These are phyloP conservation scores for Bucco capensis DNA, from an alignment of 2,113 vertebrate genomes.

Conservation along the genomic window DNA sequence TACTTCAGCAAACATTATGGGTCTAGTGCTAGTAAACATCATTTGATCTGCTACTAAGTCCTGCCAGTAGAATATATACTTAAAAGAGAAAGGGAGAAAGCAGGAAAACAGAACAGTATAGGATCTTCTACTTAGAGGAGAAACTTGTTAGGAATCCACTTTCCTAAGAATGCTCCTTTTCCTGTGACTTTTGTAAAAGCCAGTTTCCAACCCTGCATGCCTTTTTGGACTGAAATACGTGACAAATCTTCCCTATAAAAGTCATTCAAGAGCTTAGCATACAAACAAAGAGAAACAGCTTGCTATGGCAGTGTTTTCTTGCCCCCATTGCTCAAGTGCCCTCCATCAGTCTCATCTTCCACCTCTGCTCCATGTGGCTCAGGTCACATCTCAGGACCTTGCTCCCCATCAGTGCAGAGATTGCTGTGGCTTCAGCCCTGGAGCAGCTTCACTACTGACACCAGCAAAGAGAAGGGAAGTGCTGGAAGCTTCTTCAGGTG, in stretches of 20 bases:
- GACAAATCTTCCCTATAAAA: background rate
- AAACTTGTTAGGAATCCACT: background rate
- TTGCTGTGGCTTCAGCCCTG: background rate
- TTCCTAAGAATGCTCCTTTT: background rate
- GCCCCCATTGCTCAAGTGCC: background rate
- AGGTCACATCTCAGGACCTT: background rate
- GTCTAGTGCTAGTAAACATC: background rate
- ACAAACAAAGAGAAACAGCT: background rate
- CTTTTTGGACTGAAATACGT: background rate
- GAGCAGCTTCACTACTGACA: background rate
- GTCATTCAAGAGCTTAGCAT: background rate
- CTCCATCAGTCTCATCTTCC: background rate
- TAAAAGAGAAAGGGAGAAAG: background rate
- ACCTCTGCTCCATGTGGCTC: background rate
- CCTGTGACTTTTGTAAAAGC: background rate
- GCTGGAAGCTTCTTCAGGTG: background rate
- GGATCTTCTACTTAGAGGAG: background rate
- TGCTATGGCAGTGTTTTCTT: background rate
- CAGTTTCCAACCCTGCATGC: background rate
- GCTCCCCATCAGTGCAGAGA: background rate
- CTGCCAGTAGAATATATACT: background rate
- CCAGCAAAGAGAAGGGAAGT: background rate
- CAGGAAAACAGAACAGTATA: background rate
- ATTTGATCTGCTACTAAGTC: background rate
- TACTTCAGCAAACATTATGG: background rate